Percentiles rank a stretch among this genome's conserved stretches.
These are phyloP conservation scores for Agonum fuliginosum DNA, from an alignment of 2,888 invertebrate genomes.

Conservation along the genomic window DNA sequence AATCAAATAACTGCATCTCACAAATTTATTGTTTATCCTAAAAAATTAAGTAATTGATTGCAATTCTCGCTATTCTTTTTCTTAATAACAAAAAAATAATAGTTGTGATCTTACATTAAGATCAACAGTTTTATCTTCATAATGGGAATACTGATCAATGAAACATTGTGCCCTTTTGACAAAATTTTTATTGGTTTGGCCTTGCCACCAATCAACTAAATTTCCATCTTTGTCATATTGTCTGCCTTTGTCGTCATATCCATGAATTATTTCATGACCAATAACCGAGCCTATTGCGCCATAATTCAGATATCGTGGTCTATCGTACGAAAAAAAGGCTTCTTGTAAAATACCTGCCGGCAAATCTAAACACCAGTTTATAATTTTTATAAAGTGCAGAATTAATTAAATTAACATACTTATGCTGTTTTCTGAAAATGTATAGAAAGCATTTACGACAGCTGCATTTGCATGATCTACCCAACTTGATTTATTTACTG, in stretches of 20 bases:
- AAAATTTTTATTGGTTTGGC: slow-evolving; percentile 84
- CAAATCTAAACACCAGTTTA: slow-evolving; percentile 80
- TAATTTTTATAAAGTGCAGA: not conserved
- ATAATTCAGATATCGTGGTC: slow-evolving; percentile 90
- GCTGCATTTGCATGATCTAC: slow-evolving; percentile 84
- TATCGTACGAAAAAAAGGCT: slow-evolving; percentile 86
- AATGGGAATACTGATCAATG: slow-evolving; percentile 91
- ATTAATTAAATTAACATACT: slow-evolving; percentile 79
- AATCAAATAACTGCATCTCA: too few species aligned
- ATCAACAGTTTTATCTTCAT: slow-evolving; percentile 82
- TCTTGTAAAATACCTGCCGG: slow-evolving; percentile 92
- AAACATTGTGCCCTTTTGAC: slow-evolving; percentile 87
- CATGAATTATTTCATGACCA: slow-evolving; percentile 91
- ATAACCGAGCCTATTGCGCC: slow-evolving; percentile 90
- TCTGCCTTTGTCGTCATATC: slow-evolving; percentile 87
- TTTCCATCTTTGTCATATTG: slow-evolving; percentile 92
- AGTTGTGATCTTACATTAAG: slow-evolving; percentile 76
- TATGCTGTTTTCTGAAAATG: slow-evolving; percentile 85
- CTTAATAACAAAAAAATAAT: not conserved
- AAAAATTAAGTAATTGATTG: too few species aligned
- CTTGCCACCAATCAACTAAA: slow-evolving; percentile 91
- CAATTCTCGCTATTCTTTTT: too few species aligned
- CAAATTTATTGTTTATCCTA: too few species aligned
- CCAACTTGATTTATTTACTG: slow-evolving; percentile 87
- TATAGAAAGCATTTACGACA: slow-evolving; percentile 86